Base-by-base conservation (phyloP, 2,113 vertebrate genomes). In the Strix uralensis region DNA sequence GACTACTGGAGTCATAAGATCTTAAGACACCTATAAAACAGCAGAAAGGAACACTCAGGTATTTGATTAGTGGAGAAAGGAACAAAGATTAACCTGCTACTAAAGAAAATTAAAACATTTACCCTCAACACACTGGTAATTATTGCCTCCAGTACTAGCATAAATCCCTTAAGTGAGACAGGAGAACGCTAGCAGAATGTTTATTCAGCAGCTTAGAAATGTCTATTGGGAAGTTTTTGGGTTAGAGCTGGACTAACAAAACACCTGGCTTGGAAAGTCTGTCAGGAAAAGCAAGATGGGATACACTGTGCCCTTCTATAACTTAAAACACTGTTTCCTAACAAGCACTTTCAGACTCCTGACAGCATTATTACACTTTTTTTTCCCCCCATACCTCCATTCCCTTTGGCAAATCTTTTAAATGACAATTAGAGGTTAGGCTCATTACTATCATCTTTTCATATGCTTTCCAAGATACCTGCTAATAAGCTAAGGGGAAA, bases 41-140 rank as follows among this genome's bases (percentile, higher is more conserved):
- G 77, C 54, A 62, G 25, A 84, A 72, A 81, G 49, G 15, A 92
- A 91, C 58, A 74, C 3, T 62, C 32, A 46, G 11, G 22, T 58
- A 95, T 88, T 75, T 29, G 23, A 83, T 84, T 61, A 92, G 30
- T n/a, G 83, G 25, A 54, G n/a, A 86, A 91, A 57, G 36, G 26
- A 96, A 71, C 22, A 83, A 86, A 92, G 40, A 96, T 86, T 81
- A 94, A 91, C 75, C 12, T 58, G 47, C 42, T 63, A 46, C 34
- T 52, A 29, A 88, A 94, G 69, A 78, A 93, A 96, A 95, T 62
- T 2, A 87, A 95, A 94, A 71, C 38, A 87, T 67, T 95, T 82
- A 54, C 81, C n/a, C 44, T 75, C 30, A 75, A 86, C 16, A 71
- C 15, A 46, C 3, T 74, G 40, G 63, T 72, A 78, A 90, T 90